Evolutionary conservation across 2,888 invertebrate species (phyloP).

Genomic region (Trissolcus japonicus): DNA sequence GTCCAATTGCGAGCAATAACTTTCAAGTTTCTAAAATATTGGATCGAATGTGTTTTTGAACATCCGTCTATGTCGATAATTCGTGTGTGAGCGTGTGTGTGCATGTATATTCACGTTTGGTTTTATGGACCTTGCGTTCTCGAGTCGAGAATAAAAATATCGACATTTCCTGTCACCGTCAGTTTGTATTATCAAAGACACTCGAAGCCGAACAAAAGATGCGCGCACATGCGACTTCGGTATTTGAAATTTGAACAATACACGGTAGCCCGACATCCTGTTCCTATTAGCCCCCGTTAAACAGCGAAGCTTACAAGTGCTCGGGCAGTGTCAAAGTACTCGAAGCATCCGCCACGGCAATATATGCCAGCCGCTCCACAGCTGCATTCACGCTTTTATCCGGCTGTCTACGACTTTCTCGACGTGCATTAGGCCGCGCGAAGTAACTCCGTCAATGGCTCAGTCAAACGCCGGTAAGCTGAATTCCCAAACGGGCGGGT

Average conservation of each 20-base stretch:
- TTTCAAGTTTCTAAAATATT: background rate
- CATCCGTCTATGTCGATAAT: no score
- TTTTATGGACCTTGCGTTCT: conserved; percentile 9
- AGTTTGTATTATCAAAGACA: conserved; percentile 22
- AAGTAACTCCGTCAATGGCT: conserved; percentile 58
- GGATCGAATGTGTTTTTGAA: no score
- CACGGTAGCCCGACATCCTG: conserved; percentile 50
- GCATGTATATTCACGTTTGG: no score
- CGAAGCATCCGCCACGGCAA: conserved; percentile 52
- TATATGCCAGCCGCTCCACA: conserved; percentile 56
- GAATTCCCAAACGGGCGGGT: conserved; percentile 77
- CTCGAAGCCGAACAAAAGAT: conserved; percentile 30
- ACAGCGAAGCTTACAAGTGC: conserved; percentile 53
- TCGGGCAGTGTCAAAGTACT: conserved; percentile 54
- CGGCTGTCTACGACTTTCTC: conserved; percentile 61
- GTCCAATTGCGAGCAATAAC: background rate
- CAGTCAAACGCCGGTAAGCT: conserved; percentile 67
- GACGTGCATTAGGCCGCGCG: conserved; percentile 62
- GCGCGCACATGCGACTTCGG: conserved; percentile 36
- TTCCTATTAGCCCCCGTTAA: conserved; percentile 53
- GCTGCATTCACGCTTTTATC: conserved; percentile 60
- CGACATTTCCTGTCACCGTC: conserved; percentile 52
- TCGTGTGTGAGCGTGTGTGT: no score
- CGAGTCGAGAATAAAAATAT: conserved; percentile 41
- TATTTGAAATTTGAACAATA: conserved; percentile 44